Conservation (phyloP, 2,797 vertebrate genomes). For the Anas acuta region DNA sequence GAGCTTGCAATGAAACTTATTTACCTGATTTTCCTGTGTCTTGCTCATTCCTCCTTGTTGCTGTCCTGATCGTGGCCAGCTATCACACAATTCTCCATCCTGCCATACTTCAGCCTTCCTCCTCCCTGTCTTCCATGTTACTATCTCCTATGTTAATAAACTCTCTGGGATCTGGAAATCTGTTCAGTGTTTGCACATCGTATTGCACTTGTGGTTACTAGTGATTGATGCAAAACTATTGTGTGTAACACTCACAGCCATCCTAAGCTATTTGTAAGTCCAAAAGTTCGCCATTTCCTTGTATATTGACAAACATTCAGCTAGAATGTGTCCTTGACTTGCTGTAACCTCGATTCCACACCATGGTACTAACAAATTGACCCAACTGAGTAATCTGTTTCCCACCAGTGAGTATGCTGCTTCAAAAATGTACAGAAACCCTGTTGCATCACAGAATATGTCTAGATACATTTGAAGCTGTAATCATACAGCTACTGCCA, state of each 20-base stretch:
- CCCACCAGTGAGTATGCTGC: not conserved
- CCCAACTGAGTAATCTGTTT: not conserved
- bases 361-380: not conserved
- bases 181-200: not conserved
- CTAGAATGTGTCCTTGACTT: not conserved
- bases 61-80: not conserved
- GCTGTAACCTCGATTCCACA: not conserved
- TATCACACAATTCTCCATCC: not conserved
- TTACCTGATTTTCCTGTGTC: not conserved
- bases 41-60: not conserved
- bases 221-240: not conserved
- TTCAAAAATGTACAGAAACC: not conserved
- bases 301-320: not conserved
- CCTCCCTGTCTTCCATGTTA: not conserved
- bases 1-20: not conserved
- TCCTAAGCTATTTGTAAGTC: not conserved
- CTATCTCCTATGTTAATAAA: not conserved
- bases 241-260: not conserved
- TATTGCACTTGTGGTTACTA: not conserved
- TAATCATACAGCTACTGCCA: not conserved
- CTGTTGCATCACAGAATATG: not conserved
- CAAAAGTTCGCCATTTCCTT: not conserved
- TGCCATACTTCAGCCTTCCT: not conserved
- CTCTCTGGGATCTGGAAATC: not conserved
- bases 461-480: not conserved